Percentiles rank a stretch among this genome's conserved stretches.
phyloP scores from a whole-genome alignment of 2,888 invertebrate genomes.

The Sympetrum striolatum region DNA sequence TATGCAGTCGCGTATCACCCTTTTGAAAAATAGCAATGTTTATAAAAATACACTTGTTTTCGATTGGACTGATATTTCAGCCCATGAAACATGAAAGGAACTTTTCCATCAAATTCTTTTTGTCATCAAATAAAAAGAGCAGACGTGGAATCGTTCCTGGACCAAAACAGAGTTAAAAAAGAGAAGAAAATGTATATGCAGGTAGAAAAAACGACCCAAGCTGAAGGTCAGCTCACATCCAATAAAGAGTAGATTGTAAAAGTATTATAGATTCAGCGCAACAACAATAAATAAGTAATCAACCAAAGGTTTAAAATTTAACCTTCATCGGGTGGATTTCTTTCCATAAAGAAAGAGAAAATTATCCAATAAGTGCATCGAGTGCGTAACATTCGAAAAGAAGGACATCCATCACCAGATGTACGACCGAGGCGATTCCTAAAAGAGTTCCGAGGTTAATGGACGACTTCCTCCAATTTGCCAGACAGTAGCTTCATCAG shows the following conservation, averaged over 20 bases:
- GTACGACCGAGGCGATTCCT: background rate
- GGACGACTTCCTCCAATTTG: background rate
- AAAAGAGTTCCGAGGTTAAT: background rate
- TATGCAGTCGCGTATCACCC: too few relatives aligned
- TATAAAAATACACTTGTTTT: too few relatives aligned
- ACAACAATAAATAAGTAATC: background rate
- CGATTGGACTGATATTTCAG: background rate
- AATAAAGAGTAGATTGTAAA: background rate
- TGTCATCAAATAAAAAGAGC: background rate
- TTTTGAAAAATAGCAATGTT: too few relatives aligned
- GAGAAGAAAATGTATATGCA: background rate
- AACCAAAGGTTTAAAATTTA: background rate
- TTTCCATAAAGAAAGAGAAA: background rate
- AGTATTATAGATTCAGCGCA: background rate
- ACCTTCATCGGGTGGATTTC: background rate
- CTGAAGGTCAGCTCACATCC: background rate
- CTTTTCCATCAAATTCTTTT: constrained; percentile 7
- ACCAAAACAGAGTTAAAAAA: background rate
- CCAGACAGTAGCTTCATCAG: background rate
- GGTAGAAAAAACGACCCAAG: background rate
- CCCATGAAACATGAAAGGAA: background rate
- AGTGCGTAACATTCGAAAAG: background rate
- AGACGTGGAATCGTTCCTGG: constrained; percentile 3
- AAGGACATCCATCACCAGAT: background rate
- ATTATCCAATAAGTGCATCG: background rate